Percentiles rank a stretch among this genome's conserved stretches.
Evolutionary conservation across 2,888 invertebrate genomes (phyloP).

Genomic region (Archaeoteleia sp.): DNA sequence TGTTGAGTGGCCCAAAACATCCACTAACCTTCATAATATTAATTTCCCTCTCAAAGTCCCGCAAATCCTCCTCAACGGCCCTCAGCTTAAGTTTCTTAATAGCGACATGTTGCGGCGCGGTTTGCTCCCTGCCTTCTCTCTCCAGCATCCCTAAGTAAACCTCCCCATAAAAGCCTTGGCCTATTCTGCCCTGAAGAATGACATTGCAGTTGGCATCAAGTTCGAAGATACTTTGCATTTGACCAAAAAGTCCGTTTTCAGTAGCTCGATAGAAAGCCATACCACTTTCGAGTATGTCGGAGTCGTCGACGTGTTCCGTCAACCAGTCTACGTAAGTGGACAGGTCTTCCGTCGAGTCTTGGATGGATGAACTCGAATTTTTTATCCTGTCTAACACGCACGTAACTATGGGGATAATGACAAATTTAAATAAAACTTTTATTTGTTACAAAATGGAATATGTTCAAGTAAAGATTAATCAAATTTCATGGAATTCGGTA

Average conservation of each 20-base stretch:
- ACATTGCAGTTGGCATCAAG: slow-evolving; percentile 79
- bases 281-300: slow-evolving; percentile 20
- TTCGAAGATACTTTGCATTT: slow-evolving; percentile 78
- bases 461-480: too few relatives aligned
- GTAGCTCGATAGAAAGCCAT: slow-evolving; percentile 2
- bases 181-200: slow-evolving; percentile 79
- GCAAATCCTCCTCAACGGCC: slow-evolving; percentile 76
- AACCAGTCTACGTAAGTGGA: slow-evolving; percentile 53
- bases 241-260: slow-evolving; percentile 60
- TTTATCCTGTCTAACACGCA: too few relatives aligned
- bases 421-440: too few relatives aligned
- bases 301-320: slow-evolving; percentile 55
- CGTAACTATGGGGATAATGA: too few relatives aligned
- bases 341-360: too few relatives aligned
- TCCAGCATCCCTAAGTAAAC: slow-evolving; percentile 87
- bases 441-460: too few relatives aligned
- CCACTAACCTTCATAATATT: slow-evolving; percentile 87
- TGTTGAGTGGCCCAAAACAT: too few relatives aligned
- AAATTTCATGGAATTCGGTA: too few relatives aligned
- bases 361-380: too few relatives aligned
- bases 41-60: slow-evolving; percentile 90
- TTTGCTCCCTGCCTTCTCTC: slow-evolving; percentile 75
- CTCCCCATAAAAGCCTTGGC: slow-evolving; percentile 90
- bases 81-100: slow-evolving; percentile 82
- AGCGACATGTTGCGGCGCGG: slow-evolving; percentile 78